Base-by-base conservation (phyloP, 92 coral and sea anemone species). In the Epizoanthus ramosus region DNA sequence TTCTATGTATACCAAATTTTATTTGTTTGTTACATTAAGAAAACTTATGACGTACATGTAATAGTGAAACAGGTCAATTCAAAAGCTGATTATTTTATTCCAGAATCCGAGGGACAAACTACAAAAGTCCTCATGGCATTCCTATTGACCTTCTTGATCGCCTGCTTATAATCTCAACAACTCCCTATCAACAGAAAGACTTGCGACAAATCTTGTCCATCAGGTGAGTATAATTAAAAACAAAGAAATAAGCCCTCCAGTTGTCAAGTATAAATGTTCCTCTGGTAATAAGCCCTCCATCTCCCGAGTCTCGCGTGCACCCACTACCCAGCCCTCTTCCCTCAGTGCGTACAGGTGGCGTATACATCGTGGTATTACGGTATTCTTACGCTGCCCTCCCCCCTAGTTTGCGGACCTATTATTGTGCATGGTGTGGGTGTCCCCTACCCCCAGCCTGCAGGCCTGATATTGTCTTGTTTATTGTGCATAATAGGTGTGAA, bases 91-190 rank as follows among this genome's bases (percentile, higher is more conserved):
- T 21, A 24, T 68, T 57, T 57, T 50, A 67, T 71, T 43, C 14
- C 71, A 96, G 99, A 87, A 96, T 96, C 68, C 99, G 99, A 76
- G 99, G 99, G 57, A 96, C 99, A 68, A 96, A 90, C 88, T 96
- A 96, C 92, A 94, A 90, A 88, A 96, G 99, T 72, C 99, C 99
- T 18, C 99, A 96, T 75, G 99, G 99, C 13, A 94, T 96, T 57
- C 99, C 99, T 10, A 90, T 96, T 14, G 99, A 96, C 76, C 90
- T 96, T 1, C 89, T 96, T 66, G 99, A 96, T 68, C 95, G 99
- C 15, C 90, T 96, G 6, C 91, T 96, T 14, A 96, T 96, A 24
- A 96, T 96, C 76, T 94, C 99, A 15, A 96, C 99, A 13, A 73
- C 89, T 5, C 99, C 99, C 21, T 96, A 96, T 84, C 93, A 90